These are phyloP conservation scores for Nycticorax nycticorax DNA, from an alignment of 2,113 vertebrate genomes.

Conservation along the genomic window DNA sequence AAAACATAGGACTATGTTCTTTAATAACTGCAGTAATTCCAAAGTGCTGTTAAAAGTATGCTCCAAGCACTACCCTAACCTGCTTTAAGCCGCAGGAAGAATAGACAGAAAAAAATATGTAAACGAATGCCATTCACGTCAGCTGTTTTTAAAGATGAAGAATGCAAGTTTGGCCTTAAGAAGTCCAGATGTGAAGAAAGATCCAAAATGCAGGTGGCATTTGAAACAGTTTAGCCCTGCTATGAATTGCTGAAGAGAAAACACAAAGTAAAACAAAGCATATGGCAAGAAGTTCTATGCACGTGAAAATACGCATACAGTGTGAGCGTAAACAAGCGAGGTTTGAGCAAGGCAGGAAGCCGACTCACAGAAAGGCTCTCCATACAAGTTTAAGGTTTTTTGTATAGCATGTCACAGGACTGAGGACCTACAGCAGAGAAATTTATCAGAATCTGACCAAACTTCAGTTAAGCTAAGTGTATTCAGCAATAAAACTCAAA, in stretches of 20 bases:
- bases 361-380: neutral
- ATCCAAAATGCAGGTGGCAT: neutral
- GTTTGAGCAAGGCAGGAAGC: neutral
- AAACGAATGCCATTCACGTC: neutral
- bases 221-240: neutral
- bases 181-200: neutral
- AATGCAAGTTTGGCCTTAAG: neutral
- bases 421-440: neutral
- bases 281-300: neutral
- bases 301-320: neutral
- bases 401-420: neutral
- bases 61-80: neutral
- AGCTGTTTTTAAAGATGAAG: neutral
- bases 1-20: neutral
- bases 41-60: neutral
- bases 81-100: neutral
- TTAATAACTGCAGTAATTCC: neutral
- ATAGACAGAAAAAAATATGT: rapidly evolving
- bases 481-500: neutral
- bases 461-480: neutral
- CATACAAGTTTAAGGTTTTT: neutral
- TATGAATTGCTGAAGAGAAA: neutral
- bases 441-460: neutral
- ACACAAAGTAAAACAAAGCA: neutral
- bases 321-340: rapidly evolving